A percentile compares a stretch with the other conserved stretches of the same genome.
These are phyloP conservation scores for Nasonia vitripennis DNA, from an alignment of 1,140 invertebrate species.

Conservation along the genomic window DNA sequence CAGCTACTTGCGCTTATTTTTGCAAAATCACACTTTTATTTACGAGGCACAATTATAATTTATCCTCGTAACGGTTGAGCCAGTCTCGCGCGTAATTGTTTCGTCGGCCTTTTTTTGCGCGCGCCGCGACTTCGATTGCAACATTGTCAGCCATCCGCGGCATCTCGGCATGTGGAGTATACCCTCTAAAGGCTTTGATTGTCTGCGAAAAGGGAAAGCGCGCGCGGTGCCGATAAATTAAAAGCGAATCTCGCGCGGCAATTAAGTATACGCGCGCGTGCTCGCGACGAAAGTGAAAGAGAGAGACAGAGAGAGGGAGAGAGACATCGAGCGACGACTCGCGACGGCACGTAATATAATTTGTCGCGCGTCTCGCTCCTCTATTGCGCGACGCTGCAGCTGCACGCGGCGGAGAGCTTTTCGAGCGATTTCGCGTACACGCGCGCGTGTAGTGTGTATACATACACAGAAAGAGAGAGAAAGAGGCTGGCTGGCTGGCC, in stretches of 20 bases:
- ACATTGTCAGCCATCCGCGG: background rate
- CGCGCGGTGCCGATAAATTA: constrained; percentile 29
- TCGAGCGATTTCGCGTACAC: background rate
- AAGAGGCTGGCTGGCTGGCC: background rate
- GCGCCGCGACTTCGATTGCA: background rate
- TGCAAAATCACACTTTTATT: constrained; percentile 28
- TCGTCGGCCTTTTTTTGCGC: background rate
- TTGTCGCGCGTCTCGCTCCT: constrained; percentile 12
- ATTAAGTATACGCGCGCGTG: background rate
- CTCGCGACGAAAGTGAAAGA: background rate
- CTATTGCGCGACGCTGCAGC: constrained; percentile 23
- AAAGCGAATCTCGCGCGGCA: background rate
- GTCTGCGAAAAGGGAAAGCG: constrained; percentile 28
- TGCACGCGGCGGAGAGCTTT: constrained; percentile 18
- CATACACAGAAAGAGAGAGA: background rate
- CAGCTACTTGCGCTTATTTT: background rate
- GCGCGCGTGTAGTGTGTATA: background rate
- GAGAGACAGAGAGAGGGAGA: background rate
- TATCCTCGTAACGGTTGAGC: background rate
- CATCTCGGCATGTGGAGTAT: background rate
- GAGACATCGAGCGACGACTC: background rate
- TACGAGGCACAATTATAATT: background rate
- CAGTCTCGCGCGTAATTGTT: constrained; percentile 23
- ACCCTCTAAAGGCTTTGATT: background rate
- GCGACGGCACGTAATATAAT: background rate